A percentile compares a stretch with the other conserved stretches of the same genome.
These are phyloP conservation scores for Equus quagga DNA, from an alignment of 2,113 vertebrate species.

Conservation along the genomic window DNA sequence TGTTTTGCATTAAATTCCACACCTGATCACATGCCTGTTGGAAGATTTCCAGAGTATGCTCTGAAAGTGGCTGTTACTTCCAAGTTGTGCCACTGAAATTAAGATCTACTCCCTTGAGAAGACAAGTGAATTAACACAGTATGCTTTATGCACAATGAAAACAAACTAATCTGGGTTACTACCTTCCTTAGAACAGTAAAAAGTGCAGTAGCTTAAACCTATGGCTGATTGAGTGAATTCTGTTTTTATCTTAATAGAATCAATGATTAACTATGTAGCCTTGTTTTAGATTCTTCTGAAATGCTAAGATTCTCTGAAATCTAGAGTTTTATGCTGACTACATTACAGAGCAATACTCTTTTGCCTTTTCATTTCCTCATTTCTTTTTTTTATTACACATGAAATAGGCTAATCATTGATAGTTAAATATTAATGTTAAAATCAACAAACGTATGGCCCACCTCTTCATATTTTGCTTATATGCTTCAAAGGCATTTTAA, in stretches of 20 bases:
- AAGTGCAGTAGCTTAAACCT: constrained; percentile 54
- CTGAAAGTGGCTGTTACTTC: constrained; percentile 84
- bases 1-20: constrained; percentile 84
- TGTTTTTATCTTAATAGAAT: constrained; percentile 69
- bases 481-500: constrained; percentile 77
- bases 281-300: constrained; percentile 51
- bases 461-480: constrained; percentile 76
- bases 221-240: constrained; percentile 50
- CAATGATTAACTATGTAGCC: neutral
- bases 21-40: constrained; percentile 85
- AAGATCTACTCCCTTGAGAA: constrained; percentile 87
- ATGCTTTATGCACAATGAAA: constrained; percentile 84
- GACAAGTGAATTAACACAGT: constrained; percentile 88
- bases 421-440: constrained; percentile 33
- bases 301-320: neutral
- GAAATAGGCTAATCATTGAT: neutral
- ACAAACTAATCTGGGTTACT: constrained; percentile 78
- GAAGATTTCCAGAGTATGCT: constrained; percentile 85
- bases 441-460: constrained; percentile 65
- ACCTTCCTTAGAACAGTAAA: constrained; percentile 77
- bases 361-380: neutral
- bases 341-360: neutral
- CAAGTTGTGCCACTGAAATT: constrained; percentile 87
- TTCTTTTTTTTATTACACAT: constrained; percentile 21
- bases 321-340: neutral